Conservation (phyloP, 2,113 vertebrate genomes). For the Noctilio leporinus region DNA sequence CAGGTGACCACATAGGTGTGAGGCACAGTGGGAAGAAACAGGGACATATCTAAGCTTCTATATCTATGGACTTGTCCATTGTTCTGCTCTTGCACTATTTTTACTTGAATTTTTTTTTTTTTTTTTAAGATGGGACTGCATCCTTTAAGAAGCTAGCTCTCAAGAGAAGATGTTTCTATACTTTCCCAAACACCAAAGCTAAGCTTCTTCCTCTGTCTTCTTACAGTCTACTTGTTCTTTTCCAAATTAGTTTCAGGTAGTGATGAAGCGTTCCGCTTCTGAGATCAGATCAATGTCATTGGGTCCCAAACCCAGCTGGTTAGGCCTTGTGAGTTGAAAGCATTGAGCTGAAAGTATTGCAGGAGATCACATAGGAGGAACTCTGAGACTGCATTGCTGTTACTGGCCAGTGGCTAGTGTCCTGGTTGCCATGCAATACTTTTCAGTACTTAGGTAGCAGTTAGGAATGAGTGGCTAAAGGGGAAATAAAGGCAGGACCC, state of each 20-base stretch:
- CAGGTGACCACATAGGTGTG: not conserved
- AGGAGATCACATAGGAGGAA: too few species aligned
- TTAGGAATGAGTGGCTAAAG: too few species aligned
- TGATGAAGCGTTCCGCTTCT: conserved; percentile 7
- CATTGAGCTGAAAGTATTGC: too few species aligned
- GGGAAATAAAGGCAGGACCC: too few species aligned
- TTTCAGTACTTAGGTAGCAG: too few species aligned
- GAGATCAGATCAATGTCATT: not conserved
- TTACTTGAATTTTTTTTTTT: not conserved
- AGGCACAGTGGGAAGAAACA: not conserved
- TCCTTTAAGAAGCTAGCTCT: not conserved
- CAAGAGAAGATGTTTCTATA: not conserved
- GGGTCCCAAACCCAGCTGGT: not conserved
- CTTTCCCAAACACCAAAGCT: conserved; percentile 16
- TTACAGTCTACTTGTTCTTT: not conserved
- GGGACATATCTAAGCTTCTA: not conserved
- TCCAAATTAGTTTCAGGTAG: not conserved
- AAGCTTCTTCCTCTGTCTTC: not conserved
- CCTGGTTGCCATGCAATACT: too few species aligned
- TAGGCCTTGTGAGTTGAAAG: too few species aligned
- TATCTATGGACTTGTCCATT: not conserved
- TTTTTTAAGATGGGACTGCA: not conserved
- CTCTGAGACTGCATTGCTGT: too few species aligned
- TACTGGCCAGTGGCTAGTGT: too few species aligned
- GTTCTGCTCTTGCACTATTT: not conserved